These are phyloP conservation scores for Hemicentrotus pulcherrimus DNA, from an alignment of 35 echinoderm and acorn worm species.

Conservation along the genomic window DNA sequence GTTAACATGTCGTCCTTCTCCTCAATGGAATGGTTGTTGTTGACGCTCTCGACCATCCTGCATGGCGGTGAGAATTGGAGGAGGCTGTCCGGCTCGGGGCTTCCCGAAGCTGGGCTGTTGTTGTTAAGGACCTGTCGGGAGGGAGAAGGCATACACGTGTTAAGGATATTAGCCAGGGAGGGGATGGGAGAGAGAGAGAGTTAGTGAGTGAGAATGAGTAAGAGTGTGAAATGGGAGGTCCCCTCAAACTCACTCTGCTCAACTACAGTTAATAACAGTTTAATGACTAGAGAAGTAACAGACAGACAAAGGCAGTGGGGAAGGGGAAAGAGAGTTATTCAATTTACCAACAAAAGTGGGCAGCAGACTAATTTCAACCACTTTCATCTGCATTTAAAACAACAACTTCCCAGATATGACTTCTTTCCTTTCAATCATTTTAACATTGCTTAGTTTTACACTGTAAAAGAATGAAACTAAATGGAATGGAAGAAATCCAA, in stretches of 20 bases:
- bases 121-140: slow-evolving; percentile 14
- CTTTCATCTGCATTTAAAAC: neutral
- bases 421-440: neutral
- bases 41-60: slow-evolving; percentile 46
- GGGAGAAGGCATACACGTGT: neutral
- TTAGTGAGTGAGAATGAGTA: neutral
- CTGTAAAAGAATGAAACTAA: neutral
- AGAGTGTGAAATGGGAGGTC: neutral
- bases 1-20: neutral
- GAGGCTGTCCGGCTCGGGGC: neutral
- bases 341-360: neutral
- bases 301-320: neutral
- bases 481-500: no score
- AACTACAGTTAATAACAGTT: neutral
- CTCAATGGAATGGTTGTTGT: slow-evolving; percentile 48
- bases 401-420: neutral
- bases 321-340: neutral
- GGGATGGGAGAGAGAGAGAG: neutral
- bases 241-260: neutral
- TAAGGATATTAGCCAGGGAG: neutral
- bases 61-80: slow-evolving; percentile 41
- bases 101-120: neutral
- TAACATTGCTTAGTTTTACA: neutral
- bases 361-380: neutral
- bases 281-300: neutral